Base-by-base conservation (phyloP, 1,140 invertebrate genomes). In the Rhyzopertha dominica region DNA sequence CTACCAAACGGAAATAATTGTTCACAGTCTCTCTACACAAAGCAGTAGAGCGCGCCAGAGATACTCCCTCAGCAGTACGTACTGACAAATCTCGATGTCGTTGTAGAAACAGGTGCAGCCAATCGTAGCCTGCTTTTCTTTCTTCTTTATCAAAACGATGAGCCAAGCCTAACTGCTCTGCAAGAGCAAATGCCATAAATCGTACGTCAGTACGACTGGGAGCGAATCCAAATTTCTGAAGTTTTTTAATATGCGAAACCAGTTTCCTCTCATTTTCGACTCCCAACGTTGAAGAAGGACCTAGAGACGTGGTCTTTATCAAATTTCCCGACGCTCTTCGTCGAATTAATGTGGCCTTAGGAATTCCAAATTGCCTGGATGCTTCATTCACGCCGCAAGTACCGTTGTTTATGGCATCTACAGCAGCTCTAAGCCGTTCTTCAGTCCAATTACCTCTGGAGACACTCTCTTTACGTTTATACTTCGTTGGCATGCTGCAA, bases 11-110 rank as follows among this genome's bases (percentile, higher is more conserved):
- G 25, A 54, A 56, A 48, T 46, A 56, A 23, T 44, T 9, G 12
- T 45, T 24, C 5, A 48, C 50, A 13, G 32, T 50, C 32, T 45
- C 18, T 41, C 42, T 41, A 47, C 54, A 55, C 29, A 62, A 47
- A n/a, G 35, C 51, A 18, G 48, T 30, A 8, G 19, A 40, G 32
- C 49, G 46, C 29, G 47, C 43, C 23, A 53, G 25, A 16, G 55
- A 56, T 19, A 60, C 30, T 46, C 26, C 53, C 49, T 59, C 54
- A 30, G 52, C 42, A 51, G 56, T 50, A 28, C 58, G 23, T 4
- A 46, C 5, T 19, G 34, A 35, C 4, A 61, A 40, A 24, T 57
- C 40, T 22, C 45, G 47, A 51, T 61, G 12, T 34, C 58, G 38
- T 20, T 36, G 23, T 39, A 61, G 16, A 51, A 61, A 59, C 13